These are phyloP conservation scores for Saccopteryx bilineata DNA, from an alignment of 2,113 vertebrate genomes.

Conservation along the genomic window DNA sequence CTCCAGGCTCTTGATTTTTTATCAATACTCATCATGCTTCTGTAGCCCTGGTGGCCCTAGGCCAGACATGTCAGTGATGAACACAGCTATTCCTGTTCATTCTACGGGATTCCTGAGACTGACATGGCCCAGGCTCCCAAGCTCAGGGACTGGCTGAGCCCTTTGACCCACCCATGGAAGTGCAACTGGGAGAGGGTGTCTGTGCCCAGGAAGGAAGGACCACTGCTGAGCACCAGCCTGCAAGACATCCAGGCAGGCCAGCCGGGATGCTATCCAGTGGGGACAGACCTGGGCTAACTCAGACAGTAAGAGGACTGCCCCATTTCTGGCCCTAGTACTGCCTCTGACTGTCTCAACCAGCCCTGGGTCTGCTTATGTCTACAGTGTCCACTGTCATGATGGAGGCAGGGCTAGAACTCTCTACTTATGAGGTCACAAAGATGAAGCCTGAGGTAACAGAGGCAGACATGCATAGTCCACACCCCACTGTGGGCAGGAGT, in stretches of 20 bases:
- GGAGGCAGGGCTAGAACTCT: neutral
- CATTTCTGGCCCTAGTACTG: fast-evolving
- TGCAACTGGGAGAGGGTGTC: neutral
- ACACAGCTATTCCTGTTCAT: neutral
- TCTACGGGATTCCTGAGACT: neutral
- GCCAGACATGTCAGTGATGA: neutral
- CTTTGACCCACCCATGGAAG: neutral
- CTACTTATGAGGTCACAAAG: neutral
- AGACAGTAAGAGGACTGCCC: neutral
- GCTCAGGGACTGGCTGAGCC: neutral
- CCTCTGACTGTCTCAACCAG: too few relatives aligned
- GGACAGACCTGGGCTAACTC: fast-evolving
- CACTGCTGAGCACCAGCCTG: fast-evolving
- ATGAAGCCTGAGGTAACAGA: neutral
- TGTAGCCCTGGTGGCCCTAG: neutral
- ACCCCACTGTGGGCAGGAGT: neutral
- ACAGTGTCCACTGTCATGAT: neutral
- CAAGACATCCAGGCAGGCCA: neutral
- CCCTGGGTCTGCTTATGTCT: neutral
- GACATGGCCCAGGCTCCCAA: neutral
- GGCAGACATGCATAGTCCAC: neutral
- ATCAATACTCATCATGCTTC: neutral
- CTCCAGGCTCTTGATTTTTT: neutral
- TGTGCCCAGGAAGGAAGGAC: neutral
- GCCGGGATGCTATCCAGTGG: neutral